phyloP scores from a whole-genome alignment of 2,797 vertebrate genomes.

The Chelmon rostratus region DNA sequence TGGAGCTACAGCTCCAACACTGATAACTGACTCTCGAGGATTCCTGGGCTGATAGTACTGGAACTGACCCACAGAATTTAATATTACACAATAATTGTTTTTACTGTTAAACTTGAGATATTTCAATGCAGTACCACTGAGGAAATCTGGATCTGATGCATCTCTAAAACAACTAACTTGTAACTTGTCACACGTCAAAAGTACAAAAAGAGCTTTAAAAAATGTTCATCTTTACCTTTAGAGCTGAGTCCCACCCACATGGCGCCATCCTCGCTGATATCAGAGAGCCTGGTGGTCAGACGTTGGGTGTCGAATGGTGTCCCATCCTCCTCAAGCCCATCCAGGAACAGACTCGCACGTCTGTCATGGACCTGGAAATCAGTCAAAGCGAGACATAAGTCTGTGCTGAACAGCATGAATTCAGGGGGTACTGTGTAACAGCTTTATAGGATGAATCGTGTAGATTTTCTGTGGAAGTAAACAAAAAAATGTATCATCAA shows the following conservation, averaged over 20 bases:
- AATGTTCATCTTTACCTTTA: slow-evolving; percentile 82
- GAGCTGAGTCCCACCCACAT: slow-evolving; percentile 89
- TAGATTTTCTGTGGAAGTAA: background rate
- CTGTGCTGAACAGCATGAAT: background rate
- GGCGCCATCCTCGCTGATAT: slow-evolving; percentile 75
- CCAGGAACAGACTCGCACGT: slow-evolving; percentile 90
- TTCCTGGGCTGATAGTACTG: background rate
- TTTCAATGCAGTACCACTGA: background rate
- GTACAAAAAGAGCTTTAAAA: background rate
- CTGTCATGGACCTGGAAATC: slow-evolving; percentile 88
- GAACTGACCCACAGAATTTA: no score
- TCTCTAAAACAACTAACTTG: slow-evolving; percentile 14
- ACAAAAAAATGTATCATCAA: background rate
- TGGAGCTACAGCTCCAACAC: background rate
- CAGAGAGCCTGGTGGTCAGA: slow-evolving; percentile 82
- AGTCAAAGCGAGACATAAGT: slow-evolving; percentile 44
- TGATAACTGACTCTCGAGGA: background rate
- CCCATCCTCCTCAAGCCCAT: slow-evolving; percentile 91
- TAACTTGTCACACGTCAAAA: slow-evolving; percentile 1
- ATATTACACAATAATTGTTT: no score
- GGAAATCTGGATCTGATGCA: background rate
- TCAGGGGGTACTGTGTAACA: background rate
- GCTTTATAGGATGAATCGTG: background rate
- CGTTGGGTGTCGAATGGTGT: slow-evolving; percentile 89
- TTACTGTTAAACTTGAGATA: background rate